phyloP scores from a whole-genome alignment of 1,140 invertebrate species.

The Cepaea nemoralis region DNA sequence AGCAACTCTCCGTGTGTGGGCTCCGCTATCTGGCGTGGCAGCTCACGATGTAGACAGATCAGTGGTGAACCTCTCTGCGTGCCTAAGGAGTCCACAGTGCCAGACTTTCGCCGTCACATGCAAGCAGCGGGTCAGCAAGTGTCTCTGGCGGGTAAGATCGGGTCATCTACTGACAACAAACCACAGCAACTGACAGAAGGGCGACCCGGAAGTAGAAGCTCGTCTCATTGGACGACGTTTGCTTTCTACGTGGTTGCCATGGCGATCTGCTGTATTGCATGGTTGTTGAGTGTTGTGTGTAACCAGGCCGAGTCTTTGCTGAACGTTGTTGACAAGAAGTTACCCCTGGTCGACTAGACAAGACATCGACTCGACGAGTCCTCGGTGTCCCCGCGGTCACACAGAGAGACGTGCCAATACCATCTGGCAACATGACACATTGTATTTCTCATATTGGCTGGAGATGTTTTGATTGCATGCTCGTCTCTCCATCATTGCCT shows the following conservation, averaged over 20 bases:
- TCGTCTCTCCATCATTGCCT: no score
- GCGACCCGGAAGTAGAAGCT: neutral
- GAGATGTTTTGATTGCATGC: no score
- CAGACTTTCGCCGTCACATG: neutral
- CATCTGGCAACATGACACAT: no score
- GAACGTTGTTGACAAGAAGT: slow-evolving; percentile 1
- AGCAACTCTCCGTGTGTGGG: neutral
- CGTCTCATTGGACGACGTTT: slow-evolving; percentile 18
- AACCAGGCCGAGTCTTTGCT: neutral
- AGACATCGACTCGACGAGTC: no score
- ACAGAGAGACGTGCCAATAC: no score
- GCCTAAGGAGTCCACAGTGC: neutral
- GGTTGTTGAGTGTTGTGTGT: neutral
- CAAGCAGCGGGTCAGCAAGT: neutral
- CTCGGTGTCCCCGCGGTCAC: no score
- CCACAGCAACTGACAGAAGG: neutral
- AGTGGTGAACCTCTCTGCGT: no score
- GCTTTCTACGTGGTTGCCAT: slow-evolving; percentile 5
- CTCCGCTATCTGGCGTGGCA: neutral
- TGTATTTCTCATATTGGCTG: no score
- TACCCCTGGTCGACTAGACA: neutral
- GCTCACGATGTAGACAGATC: neutral
- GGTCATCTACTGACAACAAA: neutral
- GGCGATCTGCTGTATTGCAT: slow-evolving; percentile 13
- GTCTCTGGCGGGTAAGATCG: neutral